Evolutionary conservation across 2,888 invertebrate genomes (phyloP), one percentile per base, ranked within the genome.

Genomic region (Pterostichus madidus): DNA sequence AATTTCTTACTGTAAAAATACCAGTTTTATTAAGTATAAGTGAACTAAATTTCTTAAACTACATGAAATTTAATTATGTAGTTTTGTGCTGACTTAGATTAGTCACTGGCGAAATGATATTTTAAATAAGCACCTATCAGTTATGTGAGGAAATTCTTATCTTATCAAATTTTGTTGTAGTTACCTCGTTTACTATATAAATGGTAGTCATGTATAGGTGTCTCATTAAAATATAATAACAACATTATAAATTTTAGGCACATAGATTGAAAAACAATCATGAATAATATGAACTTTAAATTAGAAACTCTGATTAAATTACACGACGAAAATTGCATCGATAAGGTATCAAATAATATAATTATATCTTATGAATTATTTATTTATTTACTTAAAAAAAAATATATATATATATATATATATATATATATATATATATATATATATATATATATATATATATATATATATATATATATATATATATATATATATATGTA

Each of bases 91-190:
- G 53, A 80, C 64, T 80, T 80, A 71, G 53, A 80, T 80, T 80
- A 80, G 71, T 80, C 80, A 80, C 80, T 80, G 71, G 71, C 73
- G 49, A 80, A 71, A 80, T 49, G 80, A 80, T 80, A 64, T 64
- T 64, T 80, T 64, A 68, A 75, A 75, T 52, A 13, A 77, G 77
- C 49, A 77, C 56, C 56, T 81, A 81, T 81, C 81, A 81, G 75
- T 81, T 35, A 32, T 79, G 59, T 61, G 75, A 81, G 81, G 81
- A 81, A 81, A 81, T 81, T 81, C 81, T 81, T 81, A 81, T 81
- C 81, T 81, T 81, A 81, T 81, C 81, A 68, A 56, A 71, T 75
- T 73, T 56, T 75, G 77, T 75, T 75, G 68, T 75, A 75, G 75
- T 75, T 75, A 75, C 75, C 75, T 75, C 75, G 52, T 75, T 35